These are phyloP conservation scores for Dermochelys coriacea DNA, from an alignment of 2,797 vertebrate genomes.

Conservation along the genomic window DNA sequence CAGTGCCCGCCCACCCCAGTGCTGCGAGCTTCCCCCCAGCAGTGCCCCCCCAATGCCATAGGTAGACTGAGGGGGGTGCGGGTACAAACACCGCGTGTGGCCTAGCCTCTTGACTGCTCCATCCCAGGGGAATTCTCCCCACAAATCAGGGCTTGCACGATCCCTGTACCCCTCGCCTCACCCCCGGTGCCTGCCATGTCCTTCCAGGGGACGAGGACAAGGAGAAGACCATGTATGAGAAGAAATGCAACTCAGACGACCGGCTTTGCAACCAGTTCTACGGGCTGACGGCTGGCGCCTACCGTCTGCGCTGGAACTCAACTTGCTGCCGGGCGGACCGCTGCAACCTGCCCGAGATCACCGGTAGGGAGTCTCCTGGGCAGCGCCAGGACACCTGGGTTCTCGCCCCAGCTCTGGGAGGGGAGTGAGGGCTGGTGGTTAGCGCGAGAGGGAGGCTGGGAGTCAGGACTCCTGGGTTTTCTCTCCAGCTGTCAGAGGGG, in stretches of 20 bases:
- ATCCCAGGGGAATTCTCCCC: background rate
- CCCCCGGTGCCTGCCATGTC: background rate
- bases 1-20: no score
- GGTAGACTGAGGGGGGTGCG: background rate
- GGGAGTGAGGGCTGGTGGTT: background rate
- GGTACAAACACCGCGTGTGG: background rate
- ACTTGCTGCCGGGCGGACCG: background rate
- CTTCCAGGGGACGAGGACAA: background rate
- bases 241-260: background rate
- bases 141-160: background rate
- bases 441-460: background rate
- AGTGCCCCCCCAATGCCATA: no score
- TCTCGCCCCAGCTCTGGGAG: background rate
- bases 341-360: background rate
- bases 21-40: background rate
- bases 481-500: no score
- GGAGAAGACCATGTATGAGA: background rate
- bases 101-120: background rate
- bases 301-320: background rate
- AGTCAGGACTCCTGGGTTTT: background rate
- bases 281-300: background rate
- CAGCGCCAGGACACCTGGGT: background rate
- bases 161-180: no score
- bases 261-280: slow-evolving; percentile 20
- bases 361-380: background rate